phyloP scores from a whole-genome alignment of 2,888 invertebrate genomes.

The Leptinotarsa rubiginosa region DNA sequence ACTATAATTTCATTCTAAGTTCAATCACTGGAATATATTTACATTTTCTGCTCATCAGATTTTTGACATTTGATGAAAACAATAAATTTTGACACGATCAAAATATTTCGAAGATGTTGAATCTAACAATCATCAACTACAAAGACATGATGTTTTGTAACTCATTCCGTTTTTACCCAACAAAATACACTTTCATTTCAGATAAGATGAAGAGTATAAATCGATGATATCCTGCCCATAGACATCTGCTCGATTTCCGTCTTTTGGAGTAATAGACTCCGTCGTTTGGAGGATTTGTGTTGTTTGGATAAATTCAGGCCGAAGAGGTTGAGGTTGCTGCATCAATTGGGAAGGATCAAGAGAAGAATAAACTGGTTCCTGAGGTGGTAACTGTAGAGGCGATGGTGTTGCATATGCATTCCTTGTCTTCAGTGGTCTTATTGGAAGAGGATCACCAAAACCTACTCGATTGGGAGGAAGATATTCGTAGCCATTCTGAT shows the following conservation, averaged over 20 bases:
- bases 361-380: conserved; percentile 28
- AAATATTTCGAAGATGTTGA: too few species aligned
- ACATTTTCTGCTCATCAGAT: too few species aligned
- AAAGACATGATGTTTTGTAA: too few species aligned
- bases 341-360: conserved; percentile 25
- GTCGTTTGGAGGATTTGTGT: not conserved
- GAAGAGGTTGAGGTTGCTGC: not conserved
- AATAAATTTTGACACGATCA: too few species aligned
- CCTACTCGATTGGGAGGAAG: conserved; percentile 51
- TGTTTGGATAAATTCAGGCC: not conserved
- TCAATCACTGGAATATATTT: too few species aligned
- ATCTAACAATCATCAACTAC: too few species aligned
- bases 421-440: conserved; percentile 53
- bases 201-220: conserved; percentile 10
- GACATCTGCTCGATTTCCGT: not conserved
- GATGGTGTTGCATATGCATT: conserved; percentile 56
- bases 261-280: not conserved
- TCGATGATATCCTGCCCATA: conserved; percentile 25
- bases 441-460: conserved; percentile 53
- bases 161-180: not conserved
- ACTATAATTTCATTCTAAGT: too few species aligned
- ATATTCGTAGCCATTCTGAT: conserved; percentile 55
- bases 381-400: conserved; percentile 44
- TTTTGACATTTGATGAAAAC: too few species aligned
- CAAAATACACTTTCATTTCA: not conserved